A percentile compares a stretch with the other conserved stretches of the same genome.
Evolutionary conservation across 2,888 invertebrate species (phyloP).

Genomic region (Actias luna): DNA sequence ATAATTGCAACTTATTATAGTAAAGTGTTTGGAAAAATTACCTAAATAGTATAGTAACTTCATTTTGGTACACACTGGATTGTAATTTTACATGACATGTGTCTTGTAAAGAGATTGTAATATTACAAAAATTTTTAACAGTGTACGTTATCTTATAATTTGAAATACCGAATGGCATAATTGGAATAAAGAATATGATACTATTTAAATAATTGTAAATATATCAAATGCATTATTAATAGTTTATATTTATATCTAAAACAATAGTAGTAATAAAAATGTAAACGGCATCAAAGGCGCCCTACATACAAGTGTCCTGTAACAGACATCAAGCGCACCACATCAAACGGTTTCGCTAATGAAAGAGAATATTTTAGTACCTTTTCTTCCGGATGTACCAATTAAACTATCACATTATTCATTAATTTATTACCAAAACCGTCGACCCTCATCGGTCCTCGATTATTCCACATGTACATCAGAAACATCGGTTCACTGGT

Average conservation of each 20-base stretch:
- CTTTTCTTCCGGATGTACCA: conserved; percentile 60
- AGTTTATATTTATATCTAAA: neutral
- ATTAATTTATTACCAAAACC: conserved; percentile 60
- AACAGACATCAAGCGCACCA: conserved; percentile 40
- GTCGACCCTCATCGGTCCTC: conserved; percentile 43
- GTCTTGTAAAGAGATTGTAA: too few species aligned
- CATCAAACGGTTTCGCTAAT: conserved; percentile 47
- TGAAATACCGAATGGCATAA: too few species aligned
- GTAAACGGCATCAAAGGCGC: conserved; percentile 36
- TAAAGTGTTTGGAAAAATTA: too few species aligned
- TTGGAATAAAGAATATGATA: neutral
- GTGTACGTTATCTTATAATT: too few species aligned
- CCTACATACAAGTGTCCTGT: conserved; percentile 48
- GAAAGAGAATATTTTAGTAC: conserved; percentile 46
- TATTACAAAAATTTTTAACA: too few species aligned
- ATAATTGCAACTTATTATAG: too few species aligned
- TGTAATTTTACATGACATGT: too few species aligned
- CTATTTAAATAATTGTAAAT: neutral
- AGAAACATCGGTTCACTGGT: conserved; percentile 35
- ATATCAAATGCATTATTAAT: neutral
- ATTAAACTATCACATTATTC: conserved; percentile 71
- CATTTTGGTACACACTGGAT: too few species aligned
- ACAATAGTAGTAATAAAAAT: conserved; percentile 26
- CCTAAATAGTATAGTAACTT: too few species aligned
- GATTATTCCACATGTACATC: conserved; percentile 31